Evolutionary conservation across 2,888 invertebrate species (phyloP).

Genomic region (Agrotis clavis): DNA sequence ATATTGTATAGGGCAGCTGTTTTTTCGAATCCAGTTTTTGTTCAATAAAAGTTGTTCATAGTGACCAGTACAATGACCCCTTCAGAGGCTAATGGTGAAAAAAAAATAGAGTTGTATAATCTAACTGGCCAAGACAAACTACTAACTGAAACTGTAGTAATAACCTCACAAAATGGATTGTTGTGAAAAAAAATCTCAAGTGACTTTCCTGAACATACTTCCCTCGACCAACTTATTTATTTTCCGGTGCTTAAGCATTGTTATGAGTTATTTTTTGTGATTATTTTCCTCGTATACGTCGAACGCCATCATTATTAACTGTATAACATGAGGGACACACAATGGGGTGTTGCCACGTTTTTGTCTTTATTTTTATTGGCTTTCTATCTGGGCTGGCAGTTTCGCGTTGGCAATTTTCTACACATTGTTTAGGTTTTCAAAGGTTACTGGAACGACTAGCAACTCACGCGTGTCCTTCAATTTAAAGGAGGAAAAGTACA

Average conservation of each 20-base stretch:
- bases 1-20: no score
- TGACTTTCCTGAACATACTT: slow-evolving; percentile 35
- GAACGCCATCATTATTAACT: slow-evolving; percentile 47
- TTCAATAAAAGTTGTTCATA: no score
- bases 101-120: neutral
- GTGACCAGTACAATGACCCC: no score
- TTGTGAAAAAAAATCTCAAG: slow-evolving; percentile 44
- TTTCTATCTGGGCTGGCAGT: neutral
- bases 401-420: neutral
- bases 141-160: slow-evolving; percentile 32
- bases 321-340: slow-evolving; percentile 27
- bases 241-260: slow-evolving; percentile 59
- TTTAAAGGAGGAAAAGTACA: no score
- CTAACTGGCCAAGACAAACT: slow-evolving; percentile 6
- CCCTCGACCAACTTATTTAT: slow-evolving; percentile 52
- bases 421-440: neutral
- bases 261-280: slow-evolving; percentile 57
- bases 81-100: no score
- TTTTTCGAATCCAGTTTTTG: no score
- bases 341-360: slow-evolving; percentile 33
- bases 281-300: slow-evolving; percentile 50
- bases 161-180: slow-evolving; percentile 33
- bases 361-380: slow-evolving; percentile 35
- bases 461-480: no score
- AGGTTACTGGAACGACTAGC: no score